phyloP scores from a whole-genome alignment of 2,113 vertebrate species.

The Suricata suricatta region DNA sequence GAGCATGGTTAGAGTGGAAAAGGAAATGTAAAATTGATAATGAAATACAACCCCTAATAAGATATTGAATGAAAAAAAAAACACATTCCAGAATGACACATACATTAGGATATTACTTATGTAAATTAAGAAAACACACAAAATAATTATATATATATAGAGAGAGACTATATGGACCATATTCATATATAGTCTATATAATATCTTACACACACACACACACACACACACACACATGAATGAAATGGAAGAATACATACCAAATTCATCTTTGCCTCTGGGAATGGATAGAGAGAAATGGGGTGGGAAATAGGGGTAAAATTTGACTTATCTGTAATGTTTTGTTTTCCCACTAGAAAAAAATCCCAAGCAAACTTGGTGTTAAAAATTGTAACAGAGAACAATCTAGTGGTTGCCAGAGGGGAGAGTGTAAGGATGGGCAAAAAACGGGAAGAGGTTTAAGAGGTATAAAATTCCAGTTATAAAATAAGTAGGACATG shows the following conservation, averaged over 20 bases:
- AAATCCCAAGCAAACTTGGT: constrained; percentile 22
- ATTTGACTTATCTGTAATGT: constrained; percentile 33
- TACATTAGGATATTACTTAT: constrained; percentile 30
- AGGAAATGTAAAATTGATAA: neutral
- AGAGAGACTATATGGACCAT: neutral
- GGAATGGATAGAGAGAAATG: constrained; percentile 23
- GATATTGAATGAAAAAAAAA: neutral
- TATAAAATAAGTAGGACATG: neutral
- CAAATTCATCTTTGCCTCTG: constrained; percentile 52
- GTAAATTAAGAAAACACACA: constrained; percentile 34
- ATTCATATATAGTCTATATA: neutral
- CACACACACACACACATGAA: neutral
- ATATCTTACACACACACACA: neutral
- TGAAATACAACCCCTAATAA: constrained; percentile 31
- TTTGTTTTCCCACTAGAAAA: constrained; percentile 38
- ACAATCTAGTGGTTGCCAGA: neutral
- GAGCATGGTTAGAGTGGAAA: neutral
- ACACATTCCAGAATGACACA: constrained; percentile 2
- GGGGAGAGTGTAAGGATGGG: neutral
- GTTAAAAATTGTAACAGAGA: constrained; percentile 5
- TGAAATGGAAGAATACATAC: constrained; percentile 4
- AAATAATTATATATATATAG: neutral
- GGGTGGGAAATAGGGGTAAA: neutral
- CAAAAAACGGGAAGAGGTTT: neutral
- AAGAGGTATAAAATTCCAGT: neutral